Conservation (phyloP, 2,888 invertebrate genomes). For the Anagyrus pseudococci region DNA sequence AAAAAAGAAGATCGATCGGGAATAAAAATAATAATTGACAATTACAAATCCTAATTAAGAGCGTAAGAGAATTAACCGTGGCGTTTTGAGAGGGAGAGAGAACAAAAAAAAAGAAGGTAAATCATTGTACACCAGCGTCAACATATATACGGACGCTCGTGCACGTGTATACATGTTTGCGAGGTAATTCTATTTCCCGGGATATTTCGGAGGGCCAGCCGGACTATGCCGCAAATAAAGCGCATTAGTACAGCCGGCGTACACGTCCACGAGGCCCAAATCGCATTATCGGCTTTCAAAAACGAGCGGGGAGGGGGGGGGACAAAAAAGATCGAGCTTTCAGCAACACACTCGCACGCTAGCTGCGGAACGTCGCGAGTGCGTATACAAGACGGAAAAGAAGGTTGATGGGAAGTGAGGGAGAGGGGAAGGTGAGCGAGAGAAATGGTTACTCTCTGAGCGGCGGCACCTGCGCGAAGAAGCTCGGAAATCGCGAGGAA, state of each 20-base stretch:
- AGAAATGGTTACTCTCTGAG: neutral
- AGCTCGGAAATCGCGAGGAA: slow-evolving; percentile 41
- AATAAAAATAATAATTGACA: too few relatives aligned
- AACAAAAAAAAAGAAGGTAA: too few relatives aligned
- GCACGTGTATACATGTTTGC: neutral
- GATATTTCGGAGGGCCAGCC: neutral
- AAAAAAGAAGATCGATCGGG: too few relatives aligned
- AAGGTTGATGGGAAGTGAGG: too few relatives aligned
- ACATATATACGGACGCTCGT: too few relatives aligned
- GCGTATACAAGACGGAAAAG: too few relatives aligned
- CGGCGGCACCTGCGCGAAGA: slow-evolving; percentile 20
- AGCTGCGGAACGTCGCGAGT: too few relatives aligned
- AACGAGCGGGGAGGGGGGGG: neutral
- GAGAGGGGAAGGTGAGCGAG: too few relatives aligned
- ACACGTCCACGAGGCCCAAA: slow-evolving; percentile 2
- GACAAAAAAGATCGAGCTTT: neutral
- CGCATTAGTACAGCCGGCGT: slow-evolving; percentile 21
- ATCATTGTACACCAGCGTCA: too few relatives aligned
- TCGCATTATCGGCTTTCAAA: slow-evolving; percentile 27
- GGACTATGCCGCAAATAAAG: slow-evolving; percentile 19
- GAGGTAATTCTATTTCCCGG: neutral
- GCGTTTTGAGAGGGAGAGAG: too few relatives aligned
- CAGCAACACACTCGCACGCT: neutral
- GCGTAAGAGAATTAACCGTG: too few relatives aligned
- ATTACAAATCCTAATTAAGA: too few relatives aligned